A percentile compares a stretch with the other conserved stretches of the same genome.
phyloP scores from a whole-genome alignment of 2,797 vertebrate species.

The Urophycis tenuis region DNA sequence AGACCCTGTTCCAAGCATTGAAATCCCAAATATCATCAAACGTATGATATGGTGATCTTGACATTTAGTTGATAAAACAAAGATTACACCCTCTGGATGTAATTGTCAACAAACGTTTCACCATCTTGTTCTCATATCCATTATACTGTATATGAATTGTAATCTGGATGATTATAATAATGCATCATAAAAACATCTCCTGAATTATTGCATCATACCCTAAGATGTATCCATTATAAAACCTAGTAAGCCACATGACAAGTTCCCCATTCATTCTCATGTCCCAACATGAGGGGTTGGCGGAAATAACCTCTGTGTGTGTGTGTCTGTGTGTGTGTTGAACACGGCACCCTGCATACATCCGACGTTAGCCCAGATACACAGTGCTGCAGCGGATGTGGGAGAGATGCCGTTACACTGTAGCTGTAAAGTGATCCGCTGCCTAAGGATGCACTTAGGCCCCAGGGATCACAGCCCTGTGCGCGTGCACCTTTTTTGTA shows the following conservation, averaged over 20 bases:
- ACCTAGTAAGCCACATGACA: slow-evolving; percentile 6
- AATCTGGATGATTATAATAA: background rate
- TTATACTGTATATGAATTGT: background rate
- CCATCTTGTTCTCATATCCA: background rate
- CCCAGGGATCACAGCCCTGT: slow-evolving; percentile 22
- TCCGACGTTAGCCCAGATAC: slow-evolving; percentile 23
- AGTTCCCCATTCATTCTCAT: background rate
- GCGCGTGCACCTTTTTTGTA: background rate
- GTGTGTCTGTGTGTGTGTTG: background rate
- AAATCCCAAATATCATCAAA: background rate
- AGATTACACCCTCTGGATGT: background rate
- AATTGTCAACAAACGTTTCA: background rate
- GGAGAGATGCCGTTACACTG: slow-evolving; percentile 28
- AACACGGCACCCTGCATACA: slow-evolving; percentile 23
- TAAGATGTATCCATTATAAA: background rate
- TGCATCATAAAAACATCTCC: background rate
- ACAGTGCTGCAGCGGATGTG: slow-evolving; percentile 41
- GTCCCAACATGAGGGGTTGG: slow-evolving; percentile 1
- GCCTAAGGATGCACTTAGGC: slow-evolving; percentile 24
- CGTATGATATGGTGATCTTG: background rate
- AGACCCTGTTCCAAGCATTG: background rate
- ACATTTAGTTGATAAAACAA: background rate
- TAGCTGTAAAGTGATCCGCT: slow-evolving; percentile 46
- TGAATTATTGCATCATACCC: background rate
- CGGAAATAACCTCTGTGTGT: slow-evolving; percentile 11